phyloP scores from a whole-genome alignment of 2,888 invertebrate species.

The Synanthedon formicaeformis region DNA sequence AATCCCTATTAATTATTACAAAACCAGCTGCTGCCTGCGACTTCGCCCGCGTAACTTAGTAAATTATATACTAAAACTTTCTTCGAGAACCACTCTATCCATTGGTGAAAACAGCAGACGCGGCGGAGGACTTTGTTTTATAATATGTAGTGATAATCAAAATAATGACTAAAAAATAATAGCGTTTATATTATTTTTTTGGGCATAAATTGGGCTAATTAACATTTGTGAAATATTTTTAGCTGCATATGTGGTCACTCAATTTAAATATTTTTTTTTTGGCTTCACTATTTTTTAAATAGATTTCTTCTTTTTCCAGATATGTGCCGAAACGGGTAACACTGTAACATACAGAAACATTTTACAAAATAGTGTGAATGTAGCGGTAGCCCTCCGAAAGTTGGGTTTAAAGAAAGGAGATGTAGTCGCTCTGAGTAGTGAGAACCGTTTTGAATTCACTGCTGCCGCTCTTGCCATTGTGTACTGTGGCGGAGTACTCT shows the following conservation, averaged over 20 bases:
- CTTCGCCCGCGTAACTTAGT: too few species aligned
- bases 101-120: too few species aligned
- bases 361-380: conserved; percentile 66
- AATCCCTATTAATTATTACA: not conserved
- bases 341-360: conserved; percentile 65
- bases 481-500: conserved; percentile 70
- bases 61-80: too few species aligned
- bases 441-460: conserved; percentile 73
- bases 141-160: too few species aligned
- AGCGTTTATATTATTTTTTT: conserved; percentile 5
- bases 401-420: conserved; percentile 69
- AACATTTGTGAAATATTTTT: too few species aligned
- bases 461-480: conserved; percentile 67
- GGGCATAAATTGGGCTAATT: too few species aligned
- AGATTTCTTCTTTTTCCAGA: conserved; percentile 33
- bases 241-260: too few species aligned
- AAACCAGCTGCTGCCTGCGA: too few species aligned
- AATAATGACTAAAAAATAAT: not conserved
- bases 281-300: not conserved
- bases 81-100: too few species aligned
- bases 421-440: conserved; percentile 72
- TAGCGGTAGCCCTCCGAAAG: conserved; percentile 65
- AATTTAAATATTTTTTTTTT: too few species aligned
- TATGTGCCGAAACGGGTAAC: conserved; percentile 71
- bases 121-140: too few species aligned